These are phyloP conservation scores for Calyptomena viridis DNA, from an alignment of 2,113 vertebrate genomes.

Conservation along the genomic window DNA sequence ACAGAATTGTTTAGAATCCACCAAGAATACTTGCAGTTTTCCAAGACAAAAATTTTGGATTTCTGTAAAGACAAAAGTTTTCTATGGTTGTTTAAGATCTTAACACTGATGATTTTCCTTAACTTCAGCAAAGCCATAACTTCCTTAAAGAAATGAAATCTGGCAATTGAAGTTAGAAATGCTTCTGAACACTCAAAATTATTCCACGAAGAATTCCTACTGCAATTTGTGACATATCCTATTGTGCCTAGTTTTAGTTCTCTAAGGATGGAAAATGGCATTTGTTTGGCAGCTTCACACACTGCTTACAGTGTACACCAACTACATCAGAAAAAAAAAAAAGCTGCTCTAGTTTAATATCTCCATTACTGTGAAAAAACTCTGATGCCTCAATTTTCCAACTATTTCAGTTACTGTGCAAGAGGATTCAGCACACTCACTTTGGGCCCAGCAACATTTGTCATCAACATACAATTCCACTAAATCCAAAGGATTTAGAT, in stretches of 20 bases:
- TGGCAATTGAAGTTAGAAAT: not conserved
- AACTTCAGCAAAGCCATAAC: not conserved
- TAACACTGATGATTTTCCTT: not conserved
- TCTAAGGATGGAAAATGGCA: not conserved
- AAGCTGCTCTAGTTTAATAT: not conserved
- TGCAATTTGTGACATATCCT: not conserved
- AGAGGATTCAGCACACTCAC: not conserved
- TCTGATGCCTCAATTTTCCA: not conserved
- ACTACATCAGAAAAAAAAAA: not conserved
- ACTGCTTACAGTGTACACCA: not conserved
- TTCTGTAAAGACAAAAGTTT: not conserved
- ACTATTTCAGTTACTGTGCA: not conserved
- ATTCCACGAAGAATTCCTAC: not conserved
- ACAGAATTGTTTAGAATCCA: not conserved
- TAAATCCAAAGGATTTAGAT: not conserved
- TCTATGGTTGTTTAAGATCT: not conserved
- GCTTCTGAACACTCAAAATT: not conserved
- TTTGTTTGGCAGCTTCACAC: not conserved
- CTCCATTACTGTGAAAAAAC: not conserved
- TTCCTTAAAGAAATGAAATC: not conserved
- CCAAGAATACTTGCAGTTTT: not conserved
- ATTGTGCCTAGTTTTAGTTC: not conserved
- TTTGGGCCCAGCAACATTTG: not conserved
- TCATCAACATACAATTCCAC: not conserved
- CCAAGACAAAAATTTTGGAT: not conserved